Conservation (phyloP, 2,113 vertebrate genomes). For the Poecilia latipinna region DNA sequence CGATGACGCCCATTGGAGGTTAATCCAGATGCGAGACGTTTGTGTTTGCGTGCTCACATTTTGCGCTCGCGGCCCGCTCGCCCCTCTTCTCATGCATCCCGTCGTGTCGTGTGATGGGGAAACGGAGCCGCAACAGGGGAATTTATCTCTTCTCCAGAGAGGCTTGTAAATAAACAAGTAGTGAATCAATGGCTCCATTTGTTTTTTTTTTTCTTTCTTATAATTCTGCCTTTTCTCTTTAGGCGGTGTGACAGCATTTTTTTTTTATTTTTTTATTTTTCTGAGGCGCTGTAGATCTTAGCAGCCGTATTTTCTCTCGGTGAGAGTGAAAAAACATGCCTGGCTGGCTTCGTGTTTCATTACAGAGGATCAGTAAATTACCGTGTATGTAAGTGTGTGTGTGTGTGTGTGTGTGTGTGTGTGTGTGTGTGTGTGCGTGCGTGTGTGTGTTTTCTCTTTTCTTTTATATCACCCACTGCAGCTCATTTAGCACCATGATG, state of each 20-base stretch:
- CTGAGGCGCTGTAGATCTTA: conserved; percentile 52
- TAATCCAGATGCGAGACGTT: conserved; percentile 78
- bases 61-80: conserved; percentile 54
- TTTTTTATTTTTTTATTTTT: conserved; percentile 2
- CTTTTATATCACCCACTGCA: conserved; percentile 43
- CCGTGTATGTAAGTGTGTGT: not conserved
- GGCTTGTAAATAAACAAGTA: conserved; percentile 79
- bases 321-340: conserved; percentile 62
- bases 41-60: conserved; percentile 25
- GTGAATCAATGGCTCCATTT: conserved; percentile 78
- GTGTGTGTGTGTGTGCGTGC: not conserved
- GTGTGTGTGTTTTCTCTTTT: not conserved
- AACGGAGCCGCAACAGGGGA: conserved; percentile 76
- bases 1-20: conserved; percentile 78
- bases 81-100: conserved; percentile 67
- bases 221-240: conserved; percentile 66
- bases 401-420: not conserved
- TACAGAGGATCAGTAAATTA: conserved; percentile 61
- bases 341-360: conserved; percentile 65
- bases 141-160: conserved; percentile 75
- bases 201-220: conserved; percentile 54
- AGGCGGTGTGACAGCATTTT: conserved; percentile 65
- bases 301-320: conserved; percentile 65
- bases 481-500: conserved; percentile 55
- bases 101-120: conserved; percentile 69